A percentile compares a stretch with the other conserved stretches of the same genome.
phyloP scores from a whole-genome alignment of 2,888 invertebrate genomes.

The Escarpia spicata region DNA sequence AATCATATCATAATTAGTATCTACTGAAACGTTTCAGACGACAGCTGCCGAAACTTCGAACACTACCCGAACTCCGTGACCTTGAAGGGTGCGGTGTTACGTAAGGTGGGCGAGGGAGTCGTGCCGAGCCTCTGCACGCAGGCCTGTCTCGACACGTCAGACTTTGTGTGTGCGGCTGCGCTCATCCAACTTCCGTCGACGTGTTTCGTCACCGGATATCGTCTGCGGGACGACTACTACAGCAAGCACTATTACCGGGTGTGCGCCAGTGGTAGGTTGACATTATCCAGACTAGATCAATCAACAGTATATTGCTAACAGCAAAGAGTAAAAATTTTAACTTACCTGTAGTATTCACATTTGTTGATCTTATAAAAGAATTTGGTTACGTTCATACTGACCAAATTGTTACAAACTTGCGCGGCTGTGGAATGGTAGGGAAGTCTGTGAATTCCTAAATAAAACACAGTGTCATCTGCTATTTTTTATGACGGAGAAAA shows the following conservation, averaged over 20 bases:
- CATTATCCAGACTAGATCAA: background rate
- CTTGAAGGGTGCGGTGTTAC: slow-evolving; percentile 24
- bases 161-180: slow-evolving; percentile 33
- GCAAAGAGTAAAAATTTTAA: no score
- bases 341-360: no score
- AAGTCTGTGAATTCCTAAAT: no score
- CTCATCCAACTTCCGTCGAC: slow-evolving; percentile 32
- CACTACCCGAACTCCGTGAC: slow-evolving; percentile 22
- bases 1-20: no score
- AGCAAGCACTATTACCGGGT: slow-evolving; percentile 31
- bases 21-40: background rate
- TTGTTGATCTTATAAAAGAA: no score
- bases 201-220: slow-evolving; percentile 35
- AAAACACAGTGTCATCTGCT: no score
- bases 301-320: no score
- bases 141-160: slow-evolving; percentile 28
- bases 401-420: no score
- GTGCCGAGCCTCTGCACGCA: slow-evolving; percentile 29
- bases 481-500: no score
- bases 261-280: slow-evolving; percentile 33
- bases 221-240: slow-evolving; percentile 24
- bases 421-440: no score
- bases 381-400: no score
- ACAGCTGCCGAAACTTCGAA: slow-evolving; percentile 26
- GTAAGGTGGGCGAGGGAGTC: slow-evolving; percentile 29